Conservation (phyloP, 2,797 vertebrate genomes). For the Eulemur coronatus region DNA sequence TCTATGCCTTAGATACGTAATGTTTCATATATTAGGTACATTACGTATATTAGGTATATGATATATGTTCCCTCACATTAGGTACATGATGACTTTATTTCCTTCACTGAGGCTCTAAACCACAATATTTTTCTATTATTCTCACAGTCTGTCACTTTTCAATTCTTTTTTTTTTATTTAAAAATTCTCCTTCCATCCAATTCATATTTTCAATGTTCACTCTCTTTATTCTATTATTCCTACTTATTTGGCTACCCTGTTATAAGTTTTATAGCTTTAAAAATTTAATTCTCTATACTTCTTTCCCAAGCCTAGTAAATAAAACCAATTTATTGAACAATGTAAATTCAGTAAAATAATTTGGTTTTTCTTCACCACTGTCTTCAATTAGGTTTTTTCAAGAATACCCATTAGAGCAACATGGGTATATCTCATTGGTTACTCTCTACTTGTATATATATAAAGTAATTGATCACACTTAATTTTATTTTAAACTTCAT, state of each 20-base stretch:
- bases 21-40: background rate
- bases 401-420: background rate
- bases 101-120: background rate
- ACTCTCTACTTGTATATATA: background rate
- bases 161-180: background rate
- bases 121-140: background rate
- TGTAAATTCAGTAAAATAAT: background rate
- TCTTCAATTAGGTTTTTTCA: background rate
- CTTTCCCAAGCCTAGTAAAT: background rate
- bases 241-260: background rate
- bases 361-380: background rate
- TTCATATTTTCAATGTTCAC: background rate
- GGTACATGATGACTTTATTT: background rate
- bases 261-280: background rate
- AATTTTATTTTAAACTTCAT: background rate
- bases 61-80: background rate
- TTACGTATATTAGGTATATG: background rate
- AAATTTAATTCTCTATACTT: background rate
- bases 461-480: background rate
- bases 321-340: background rate
- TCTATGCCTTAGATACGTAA: background rate
- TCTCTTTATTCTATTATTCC: background rate
- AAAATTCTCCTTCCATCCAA: background rate
- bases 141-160: background rate
- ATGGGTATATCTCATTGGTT: background rate